These are phyloP conservation scores for Pedicia rivosa DNA, from an alignment of 2,888 invertebrate genomes.

Conservation along the genomic window DNA sequence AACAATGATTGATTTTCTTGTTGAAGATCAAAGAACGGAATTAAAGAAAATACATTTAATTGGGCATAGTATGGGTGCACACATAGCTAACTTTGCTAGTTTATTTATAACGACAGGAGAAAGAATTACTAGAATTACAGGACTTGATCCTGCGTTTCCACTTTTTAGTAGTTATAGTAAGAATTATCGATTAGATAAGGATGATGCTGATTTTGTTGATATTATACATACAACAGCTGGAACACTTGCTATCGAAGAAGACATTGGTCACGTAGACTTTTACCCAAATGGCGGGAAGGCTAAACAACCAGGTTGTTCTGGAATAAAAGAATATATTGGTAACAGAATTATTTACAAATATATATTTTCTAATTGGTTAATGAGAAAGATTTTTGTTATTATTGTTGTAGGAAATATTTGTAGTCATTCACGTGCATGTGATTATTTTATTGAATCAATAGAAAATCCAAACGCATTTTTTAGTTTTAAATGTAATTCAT, in stretches of 20 bases:
- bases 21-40: too few relatives aligned
- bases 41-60: constrained; percentile 48
- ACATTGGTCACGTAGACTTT: constrained; percentile 1
- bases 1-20: too few relatives aligned
- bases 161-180: constrained; percentile 43
- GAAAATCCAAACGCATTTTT: background rate
- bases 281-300: constrained; percentile 1
- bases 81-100: constrained; percentile 41
- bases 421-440: background rate
- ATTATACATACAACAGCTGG: constrained; percentile 59
- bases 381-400: too few relatives aligned
- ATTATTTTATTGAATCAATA: constrained; percentile 2
- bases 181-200: constrained; percentile 37
- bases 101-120: too few relatives aligned
- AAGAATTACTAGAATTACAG: constrained; percentile 50
- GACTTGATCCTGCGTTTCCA: constrained; percentile 53
- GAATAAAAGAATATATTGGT: too few relatives aligned
- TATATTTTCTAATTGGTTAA: too few relatives aligned
- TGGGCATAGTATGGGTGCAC: constrained; percentile 51
- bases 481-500: background rate
- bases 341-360: too few relatives aligned
- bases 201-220: constrained; percentile 57
- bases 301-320: background rate
- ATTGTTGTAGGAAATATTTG: background rate
- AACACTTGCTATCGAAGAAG: constrained; percentile 38